These are phyloP conservation scores for Dipodomys merriami DNA, from an alignment of 2,113 vertebrate species.

Conservation along the genomic window DNA sequence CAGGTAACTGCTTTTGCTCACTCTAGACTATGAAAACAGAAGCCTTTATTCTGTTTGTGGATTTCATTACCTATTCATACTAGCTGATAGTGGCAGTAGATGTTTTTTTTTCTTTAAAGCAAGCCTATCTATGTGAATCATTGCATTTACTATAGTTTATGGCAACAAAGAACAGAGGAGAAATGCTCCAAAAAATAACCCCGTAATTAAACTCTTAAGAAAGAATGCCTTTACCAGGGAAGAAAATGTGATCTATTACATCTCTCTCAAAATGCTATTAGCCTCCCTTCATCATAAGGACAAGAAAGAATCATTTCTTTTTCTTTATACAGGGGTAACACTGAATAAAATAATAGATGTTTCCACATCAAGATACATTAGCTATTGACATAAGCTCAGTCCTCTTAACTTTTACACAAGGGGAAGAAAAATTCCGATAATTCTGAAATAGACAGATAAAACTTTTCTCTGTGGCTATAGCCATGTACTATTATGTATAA, in stretches of 20 bases:
- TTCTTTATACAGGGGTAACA: conserved; percentile 61
- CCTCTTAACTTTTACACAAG: conserved; percentile 73
- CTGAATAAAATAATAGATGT: conserved; percentile 72
- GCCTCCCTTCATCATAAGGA: conserved; percentile 63
- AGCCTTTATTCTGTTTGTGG: conserved; percentile 7
- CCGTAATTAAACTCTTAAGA: conserved; percentile 65
- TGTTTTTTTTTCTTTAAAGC: conserved; percentile 60
- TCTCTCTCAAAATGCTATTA: conserved; percentile 67
- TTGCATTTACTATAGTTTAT: conserved; percentile 57
- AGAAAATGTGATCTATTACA: conserved; percentile 69
- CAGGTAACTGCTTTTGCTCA: conserved; percentile 1
- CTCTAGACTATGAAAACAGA: background rate
- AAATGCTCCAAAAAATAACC: conserved; percentile 68
- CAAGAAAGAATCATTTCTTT: conserved; percentile 51
- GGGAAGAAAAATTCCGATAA: conserved; percentile 81
- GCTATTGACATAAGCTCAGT: conserved; percentile 59
- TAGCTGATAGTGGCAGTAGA: conserved; percentile 9
- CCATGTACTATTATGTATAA: conserved; percentile 74
- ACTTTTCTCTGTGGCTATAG: conserved; percentile 72
- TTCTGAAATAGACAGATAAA: conserved; percentile 82
- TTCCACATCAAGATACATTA: conserved; percentile 70
- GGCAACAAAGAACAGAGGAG: conserved; percentile 30
- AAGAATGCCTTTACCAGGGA: conserved; percentile 56
- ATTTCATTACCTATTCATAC: conserved; percentile 54
- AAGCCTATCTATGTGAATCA: conserved; percentile 57